phyloP scores from a whole-genome alignment of 2,797 vertebrate species.

The Acanthornis magna region DNA sequence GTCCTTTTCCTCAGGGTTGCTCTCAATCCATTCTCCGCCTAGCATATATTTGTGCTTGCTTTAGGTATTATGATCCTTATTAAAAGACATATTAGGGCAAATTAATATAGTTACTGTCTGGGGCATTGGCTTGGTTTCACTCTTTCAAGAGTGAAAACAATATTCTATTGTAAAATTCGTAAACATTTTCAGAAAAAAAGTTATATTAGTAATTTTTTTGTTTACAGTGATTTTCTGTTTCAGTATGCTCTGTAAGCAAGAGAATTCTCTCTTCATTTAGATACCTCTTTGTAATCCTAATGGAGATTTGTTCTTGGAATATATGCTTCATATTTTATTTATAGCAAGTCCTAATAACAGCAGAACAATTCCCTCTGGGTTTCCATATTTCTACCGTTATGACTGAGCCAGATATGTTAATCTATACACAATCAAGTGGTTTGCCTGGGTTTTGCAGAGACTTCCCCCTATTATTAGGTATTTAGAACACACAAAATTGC shows the following conservation, averaged over 20 bases:
- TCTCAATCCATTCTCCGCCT: background rate
- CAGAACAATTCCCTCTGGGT: slow-evolving; percentile 38
- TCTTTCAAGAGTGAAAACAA: background rate
- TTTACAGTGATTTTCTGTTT: slow-evolving; percentile 21
- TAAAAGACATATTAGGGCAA: background rate
- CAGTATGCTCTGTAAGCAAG: slow-evolving; percentile 12
- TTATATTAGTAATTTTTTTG: background rate
- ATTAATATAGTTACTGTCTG: background rate
- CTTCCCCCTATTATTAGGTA: background rate
- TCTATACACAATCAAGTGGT: slow-evolving; percentile 28
- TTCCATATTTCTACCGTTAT: slow-evolving; percentile 46
- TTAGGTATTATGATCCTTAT: background rate
- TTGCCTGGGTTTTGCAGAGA: background rate
- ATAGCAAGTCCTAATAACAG: slow-evolving; percentile 59
- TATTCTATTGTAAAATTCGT: background rate
- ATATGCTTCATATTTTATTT: slow-evolving; percentile 70
- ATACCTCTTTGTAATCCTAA: slow-evolving; percentile 51
- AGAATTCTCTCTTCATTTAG: slow-evolving; percentile 42
- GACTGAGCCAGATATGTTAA: slow-evolving; percentile 47
- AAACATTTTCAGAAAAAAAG: background rate
- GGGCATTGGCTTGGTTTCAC: background rate
- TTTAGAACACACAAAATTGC: background rate
- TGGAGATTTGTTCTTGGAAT: slow-evolving; percentile 65
- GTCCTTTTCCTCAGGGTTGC: background rate
- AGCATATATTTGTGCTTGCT: background rate